These are phyloP conservation scores for Acrobasis suavella DNA, from an alignment of 2,888 invertebrate genomes.

Conservation along the genomic window DNA sequence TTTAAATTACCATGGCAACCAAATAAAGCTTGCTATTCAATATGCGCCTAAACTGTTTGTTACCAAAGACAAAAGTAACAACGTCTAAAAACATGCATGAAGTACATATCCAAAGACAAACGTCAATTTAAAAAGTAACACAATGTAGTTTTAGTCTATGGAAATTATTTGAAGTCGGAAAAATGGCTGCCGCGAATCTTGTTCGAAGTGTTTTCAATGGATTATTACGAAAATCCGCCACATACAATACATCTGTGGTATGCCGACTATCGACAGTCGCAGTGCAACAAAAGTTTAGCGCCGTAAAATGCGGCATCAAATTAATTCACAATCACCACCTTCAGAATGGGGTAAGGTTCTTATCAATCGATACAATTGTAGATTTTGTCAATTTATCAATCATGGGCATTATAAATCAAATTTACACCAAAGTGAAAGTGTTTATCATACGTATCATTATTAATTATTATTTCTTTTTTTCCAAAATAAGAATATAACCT, in stretches of 20 bases:
- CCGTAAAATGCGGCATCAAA: conserved; percentile 53
- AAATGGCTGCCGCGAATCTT: conserved; percentile 78
- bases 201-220: conserved; percentile 73
- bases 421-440: background rate
- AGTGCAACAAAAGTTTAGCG: conserved; percentile 64
- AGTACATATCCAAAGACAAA: background rate
- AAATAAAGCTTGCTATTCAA: too few species aligned
- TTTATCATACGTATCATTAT: background rate
- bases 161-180: conserved; percentile 50
- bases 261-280: conserved; percentile 71
- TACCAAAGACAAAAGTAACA: too few species aligned
- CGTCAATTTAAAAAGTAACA: conserved; percentile 19
- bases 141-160: conserved; percentile 43
- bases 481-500: conserved; percentile 63
- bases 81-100: background rate
- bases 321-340: conserved; percentile 48
- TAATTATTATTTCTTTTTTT: background rate
- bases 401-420: background rate
- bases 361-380: conserved; percentile 47
- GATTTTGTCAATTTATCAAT: conserved; percentile 27
- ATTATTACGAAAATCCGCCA: conserved; percentile 70
- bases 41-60: too few species aligned
- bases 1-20: conserved; percentile 13
- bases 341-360: conserved; percentile 65
- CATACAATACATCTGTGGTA: conserved; percentile 64